Evolutionary conservation across 2,113 vertebrate species (phyloP).

Genomic region (Onychorhynchus coronatus): DNA sequence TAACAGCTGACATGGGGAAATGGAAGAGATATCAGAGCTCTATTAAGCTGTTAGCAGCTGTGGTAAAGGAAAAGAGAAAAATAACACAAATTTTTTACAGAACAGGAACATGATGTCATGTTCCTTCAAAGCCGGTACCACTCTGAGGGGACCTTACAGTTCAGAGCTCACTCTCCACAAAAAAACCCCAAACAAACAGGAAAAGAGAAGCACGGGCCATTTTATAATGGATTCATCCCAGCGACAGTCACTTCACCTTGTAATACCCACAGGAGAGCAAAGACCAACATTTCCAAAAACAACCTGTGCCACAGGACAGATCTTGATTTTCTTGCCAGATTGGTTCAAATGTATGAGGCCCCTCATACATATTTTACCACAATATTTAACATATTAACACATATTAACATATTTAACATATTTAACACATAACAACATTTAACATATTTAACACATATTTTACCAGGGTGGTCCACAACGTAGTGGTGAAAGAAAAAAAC

Average conservation of each 20-base stretch:
- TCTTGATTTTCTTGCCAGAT: not conserved
- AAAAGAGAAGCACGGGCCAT: not conserved
- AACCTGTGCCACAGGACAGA: not conserved
- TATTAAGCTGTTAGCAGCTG: not conserved
- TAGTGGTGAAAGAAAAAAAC: not conserved
- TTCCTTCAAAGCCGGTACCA: not conserved
- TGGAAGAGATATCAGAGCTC: not conserved
- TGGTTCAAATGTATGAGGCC: not conserved
- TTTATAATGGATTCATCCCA: not conserved
- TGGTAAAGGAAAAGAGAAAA: not conserved
- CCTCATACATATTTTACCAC: not conserved
- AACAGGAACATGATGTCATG: not conserved
- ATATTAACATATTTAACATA: too few relatives aligned
- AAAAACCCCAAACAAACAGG: not conserved
- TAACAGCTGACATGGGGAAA: not conserved
- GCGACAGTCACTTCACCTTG: not conserved
- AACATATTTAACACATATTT: too few relatives aligned
- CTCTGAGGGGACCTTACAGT: accelerated
- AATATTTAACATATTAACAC: too few relatives aligned
- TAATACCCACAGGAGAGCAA: not conserved
- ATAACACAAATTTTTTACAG: not conserved
- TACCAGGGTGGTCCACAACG: not conserved
- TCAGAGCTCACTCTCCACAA: accelerated
- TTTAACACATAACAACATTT: too few relatives aligned
- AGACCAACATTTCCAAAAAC: not conserved